These are phyloP conservation scores for Takifugu rubripes DNA, from an alignment of 2,797 vertebrate species.

Conservation along the genomic window DNA sequence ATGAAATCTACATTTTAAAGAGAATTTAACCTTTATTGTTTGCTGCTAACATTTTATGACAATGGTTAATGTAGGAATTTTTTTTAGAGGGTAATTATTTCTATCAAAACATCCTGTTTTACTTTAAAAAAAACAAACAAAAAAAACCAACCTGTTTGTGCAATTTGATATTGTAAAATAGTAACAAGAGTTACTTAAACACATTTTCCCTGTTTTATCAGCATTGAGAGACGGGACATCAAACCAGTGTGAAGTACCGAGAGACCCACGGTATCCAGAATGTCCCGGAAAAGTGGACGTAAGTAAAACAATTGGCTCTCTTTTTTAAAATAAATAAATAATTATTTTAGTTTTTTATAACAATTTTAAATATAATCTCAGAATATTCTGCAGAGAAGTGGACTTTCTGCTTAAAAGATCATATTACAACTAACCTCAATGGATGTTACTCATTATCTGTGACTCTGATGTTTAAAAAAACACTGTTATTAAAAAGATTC, in stretches of 20 bases:
- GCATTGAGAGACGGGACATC: constrained; percentile 78
- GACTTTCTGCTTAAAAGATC: too few species aligned
- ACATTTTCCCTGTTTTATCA: constrained; percentile 24
- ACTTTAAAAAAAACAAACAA: constrained; percentile 5
- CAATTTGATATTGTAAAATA: constrained; percentile 9
- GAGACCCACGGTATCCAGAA: constrained; percentile 88
- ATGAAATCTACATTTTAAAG: constrained; percentile 11
- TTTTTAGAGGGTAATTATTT: constrained; percentile 16
- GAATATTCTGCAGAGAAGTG: too few species aligned
- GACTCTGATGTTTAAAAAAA: too few species aligned
- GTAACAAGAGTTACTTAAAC: too few species aligned
- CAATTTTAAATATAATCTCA: too few species aligned
- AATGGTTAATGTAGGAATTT: constrained; percentile 26
- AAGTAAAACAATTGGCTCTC: constrained; percentile 50
- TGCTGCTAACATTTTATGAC: constrained; percentile 40
- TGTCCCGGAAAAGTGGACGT: constrained; percentile 95
- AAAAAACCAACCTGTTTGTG: background rate
- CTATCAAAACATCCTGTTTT: background rate
- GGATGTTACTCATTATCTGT: too few species aligned
- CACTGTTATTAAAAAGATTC: background rate
- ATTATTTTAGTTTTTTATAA: background rate
- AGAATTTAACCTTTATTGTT: constrained; percentile 26
- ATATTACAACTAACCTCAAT: too few species aligned
- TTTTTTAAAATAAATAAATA: background rate
- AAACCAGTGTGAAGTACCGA: constrained; percentile 91